Evolutionary conservation across 2,113 vertebrate genomes (phyloP).

Genomic region (Zosterops borbonicus): DNA sequence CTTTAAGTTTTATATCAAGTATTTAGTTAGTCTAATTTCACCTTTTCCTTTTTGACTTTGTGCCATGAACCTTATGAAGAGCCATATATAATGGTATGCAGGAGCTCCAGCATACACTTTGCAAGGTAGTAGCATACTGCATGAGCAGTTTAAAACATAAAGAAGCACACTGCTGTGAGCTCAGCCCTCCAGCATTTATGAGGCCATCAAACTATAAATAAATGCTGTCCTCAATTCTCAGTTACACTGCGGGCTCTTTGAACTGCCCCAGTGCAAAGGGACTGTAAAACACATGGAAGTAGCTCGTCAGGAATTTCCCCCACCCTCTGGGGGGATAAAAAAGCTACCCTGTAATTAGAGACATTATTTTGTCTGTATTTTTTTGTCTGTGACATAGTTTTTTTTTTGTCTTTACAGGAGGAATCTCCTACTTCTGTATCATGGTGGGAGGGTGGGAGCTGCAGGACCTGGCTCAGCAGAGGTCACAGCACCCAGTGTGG

Average conservation of each 20-base stretch:
- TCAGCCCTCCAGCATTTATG: constrained; percentile 35
- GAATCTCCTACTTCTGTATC: not conserved
- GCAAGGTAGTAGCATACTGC: not conserved
- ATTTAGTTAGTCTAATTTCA: not conserved
- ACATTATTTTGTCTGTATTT: constrained; percentile 33
- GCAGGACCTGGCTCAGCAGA: not conserved
- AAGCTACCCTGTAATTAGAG: not conserved
- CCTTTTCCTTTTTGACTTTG: not conserved
- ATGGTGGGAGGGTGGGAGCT: constrained; percentile 38
- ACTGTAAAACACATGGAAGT: constrained; percentile 26
- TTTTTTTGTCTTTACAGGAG: not conserved
- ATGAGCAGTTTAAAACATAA: constrained; percentile 48
- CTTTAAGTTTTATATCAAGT: constrained; percentile 12
- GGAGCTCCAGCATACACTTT: not conserved
- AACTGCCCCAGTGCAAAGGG: not conserved
- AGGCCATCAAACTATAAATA: constrained; percentile 56
- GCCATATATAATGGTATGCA: not conserved
- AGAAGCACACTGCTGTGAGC: constrained; percentile 48
- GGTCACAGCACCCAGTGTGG: constrained; percentile 27
- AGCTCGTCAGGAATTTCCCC: constrained; percentile 25
- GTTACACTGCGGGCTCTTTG: constrained; percentile 39
- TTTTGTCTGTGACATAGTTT: not conserved
- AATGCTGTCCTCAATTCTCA: constrained; percentile 48
- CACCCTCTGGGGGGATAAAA: not conserved
- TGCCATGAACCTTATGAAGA: not conserved